Base-by-base conservation (phyloP, 2,113 vertebrate species). In the Myotis yumanensis region DNA sequence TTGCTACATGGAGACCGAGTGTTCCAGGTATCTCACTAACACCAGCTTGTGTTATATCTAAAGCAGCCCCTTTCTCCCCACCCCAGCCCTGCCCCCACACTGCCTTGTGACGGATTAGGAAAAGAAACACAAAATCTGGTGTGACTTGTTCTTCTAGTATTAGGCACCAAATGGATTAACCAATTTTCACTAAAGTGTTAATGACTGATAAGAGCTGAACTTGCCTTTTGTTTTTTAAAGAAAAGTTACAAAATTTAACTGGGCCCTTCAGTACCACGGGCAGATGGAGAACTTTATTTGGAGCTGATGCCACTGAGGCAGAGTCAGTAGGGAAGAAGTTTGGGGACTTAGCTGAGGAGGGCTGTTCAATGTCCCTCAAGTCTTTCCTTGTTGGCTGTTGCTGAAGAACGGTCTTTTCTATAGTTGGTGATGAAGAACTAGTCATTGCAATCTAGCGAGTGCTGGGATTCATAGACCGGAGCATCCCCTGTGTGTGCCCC, bases 111-210 rank as follows among this genome's bases (percentile, higher is more conserved):
- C 22, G 46, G 40, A 35, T 46, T 59, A 46, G 64, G 12, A 51
- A 77, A 77, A 91, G 43, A 84, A 91, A 79, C 59, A 46, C 64
- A 92, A 82, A 94, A 73, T 69, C 37, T 8, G 2, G 5, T 14
- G 1, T 57, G 57, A 87, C 68, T 75, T 88, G 4, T 79, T 79
- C 68, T 82, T 52, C n/a, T 76, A 20, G 28, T 85, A 69, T 77
- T 66, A 81, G 66, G 89, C 22, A 75, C 59, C 66, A 94, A 46
- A 28, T 54, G 35, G 25, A 51, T 87, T 75, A 37, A 73, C 66
- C 69, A 18, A 37, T 85, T 90, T 90, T 95, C 68, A 81, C 73
- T 77, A 32, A 95, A 83, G 7, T 64, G 59, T 85, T 93, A 66
- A 57, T 84, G 30, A 86, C 69, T 64, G 14, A 51, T 83, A 86